These are phyloP conservation scores for Picathartes gymnocephalus DNA, from an alignment of 2,113 vertebrate species.

Conservation along the genomic window DNA sequence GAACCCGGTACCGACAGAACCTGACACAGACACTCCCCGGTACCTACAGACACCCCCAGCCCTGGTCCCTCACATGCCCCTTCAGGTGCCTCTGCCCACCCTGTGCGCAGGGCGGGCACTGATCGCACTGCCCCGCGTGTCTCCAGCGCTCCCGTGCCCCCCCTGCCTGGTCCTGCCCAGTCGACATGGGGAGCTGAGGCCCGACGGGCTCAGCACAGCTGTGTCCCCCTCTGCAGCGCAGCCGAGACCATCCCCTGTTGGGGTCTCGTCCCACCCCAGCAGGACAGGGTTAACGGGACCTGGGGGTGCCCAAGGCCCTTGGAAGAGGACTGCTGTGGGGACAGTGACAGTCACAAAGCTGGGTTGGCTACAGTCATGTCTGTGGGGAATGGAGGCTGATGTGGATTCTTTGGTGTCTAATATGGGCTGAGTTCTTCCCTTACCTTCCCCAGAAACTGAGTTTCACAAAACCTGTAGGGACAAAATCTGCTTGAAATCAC, in stretches of 20 bases:
- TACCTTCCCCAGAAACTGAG: accelerated
- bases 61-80: background rate
- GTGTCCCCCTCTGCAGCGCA: background rate
- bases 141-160: background rate
- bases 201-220: background rate
- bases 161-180: background rate
- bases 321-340: background rate
- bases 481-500: background rate
- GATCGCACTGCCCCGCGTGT: accelerated
- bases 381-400: background rate
- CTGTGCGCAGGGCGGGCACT: background rate
- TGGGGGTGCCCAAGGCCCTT: background rate
- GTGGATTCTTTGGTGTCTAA: background rate
- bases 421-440: background rate
- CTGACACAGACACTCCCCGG: no score
- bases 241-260: background rate
- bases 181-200: accelerated
- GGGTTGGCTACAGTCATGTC: background rate
- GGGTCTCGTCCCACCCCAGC: background rate
- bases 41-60: background rate
- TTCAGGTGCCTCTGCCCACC: accelerated
- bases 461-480: background rate
- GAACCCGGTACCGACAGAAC: background rate
- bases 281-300: accelerated
- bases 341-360: background rate